Evolutionary conservation across 2,113 vertebrate genomes (phyloP).

Genomic region (Melierax canorus): DNA sequence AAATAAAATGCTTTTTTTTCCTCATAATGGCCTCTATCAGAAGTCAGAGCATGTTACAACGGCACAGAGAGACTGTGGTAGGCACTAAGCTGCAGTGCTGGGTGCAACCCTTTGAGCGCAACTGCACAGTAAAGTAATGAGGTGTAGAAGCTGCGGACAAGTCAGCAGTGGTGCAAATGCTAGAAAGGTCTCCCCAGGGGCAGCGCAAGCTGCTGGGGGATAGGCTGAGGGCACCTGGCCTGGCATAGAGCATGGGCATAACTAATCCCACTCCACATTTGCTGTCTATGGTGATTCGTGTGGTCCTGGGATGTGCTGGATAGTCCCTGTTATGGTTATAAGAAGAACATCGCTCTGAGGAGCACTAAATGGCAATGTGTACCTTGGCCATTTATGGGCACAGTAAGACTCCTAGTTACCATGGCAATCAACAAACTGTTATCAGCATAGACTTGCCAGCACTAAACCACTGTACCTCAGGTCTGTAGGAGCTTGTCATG

Average conservation of each 20-base stretch:
- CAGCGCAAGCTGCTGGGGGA: neutral
- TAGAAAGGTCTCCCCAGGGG: neutral
- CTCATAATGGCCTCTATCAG: neutral
- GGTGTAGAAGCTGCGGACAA: neutral
- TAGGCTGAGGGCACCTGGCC: neutral
- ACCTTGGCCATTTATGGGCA: neutral
- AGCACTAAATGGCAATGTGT: neutral
- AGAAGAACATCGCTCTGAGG: neutral
- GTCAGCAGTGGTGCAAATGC: neutral
- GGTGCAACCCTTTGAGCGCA: neutral
- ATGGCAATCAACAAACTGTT: neutral
- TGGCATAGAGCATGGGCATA: fast-evolving
- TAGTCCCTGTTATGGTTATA: fast-evolving
- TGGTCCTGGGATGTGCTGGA: neutral
- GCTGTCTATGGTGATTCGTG: neutral
- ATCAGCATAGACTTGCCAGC: neutral
- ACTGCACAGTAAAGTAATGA: neutral
- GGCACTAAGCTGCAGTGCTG: neutral
- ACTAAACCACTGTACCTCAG: neutral
- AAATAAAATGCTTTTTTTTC: neutral
- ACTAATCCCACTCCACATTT: neutral
- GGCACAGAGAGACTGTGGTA: neutral
- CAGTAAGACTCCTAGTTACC: neutral
- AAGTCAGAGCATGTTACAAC: neutral
- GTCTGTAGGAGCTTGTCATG: neutral